A percentile compares a stretch with the other conserved stretches of the same genome.
Conservation (phyloP, 2,113 vertebrate genomes). For the Aspiorhynchus laticeps region DNA sequence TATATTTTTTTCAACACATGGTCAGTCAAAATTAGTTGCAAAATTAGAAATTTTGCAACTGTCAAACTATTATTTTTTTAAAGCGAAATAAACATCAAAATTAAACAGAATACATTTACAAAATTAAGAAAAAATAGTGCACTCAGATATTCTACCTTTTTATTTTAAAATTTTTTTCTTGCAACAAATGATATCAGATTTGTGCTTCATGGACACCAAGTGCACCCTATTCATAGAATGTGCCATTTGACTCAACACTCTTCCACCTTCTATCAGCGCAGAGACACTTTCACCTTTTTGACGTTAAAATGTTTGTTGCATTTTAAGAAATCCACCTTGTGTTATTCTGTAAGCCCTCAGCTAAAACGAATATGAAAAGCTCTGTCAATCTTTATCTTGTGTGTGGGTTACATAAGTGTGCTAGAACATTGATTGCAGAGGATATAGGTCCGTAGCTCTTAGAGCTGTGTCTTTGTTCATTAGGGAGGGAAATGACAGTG, state of each 20-base stretch:
- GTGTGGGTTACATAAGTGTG: conserved; percentile 30
- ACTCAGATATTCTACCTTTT: background rate
- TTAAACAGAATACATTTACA: too few species aligned
- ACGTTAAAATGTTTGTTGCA: conserved; percentile 31
- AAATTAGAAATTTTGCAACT: too few species aligned
- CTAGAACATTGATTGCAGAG: conserved; percentile 35
- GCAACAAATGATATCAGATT: background rate
- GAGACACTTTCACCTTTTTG: background rate
- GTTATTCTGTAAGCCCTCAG: background rate
- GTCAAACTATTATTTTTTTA: too few species aligned
- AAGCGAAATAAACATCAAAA: too few species aligned
- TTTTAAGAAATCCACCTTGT: conserved; percentile 36
- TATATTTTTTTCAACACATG: background rate
- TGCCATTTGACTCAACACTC: background rate
- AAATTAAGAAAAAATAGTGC: background rate
- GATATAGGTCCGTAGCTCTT: conserved; percentile 21
- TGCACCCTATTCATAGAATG: background rate
- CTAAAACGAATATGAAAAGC: conserved; percentile 33
- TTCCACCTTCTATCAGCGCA: background rate
- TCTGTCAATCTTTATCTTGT: conserved; percentile 41
- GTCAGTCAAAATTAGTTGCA: too few species aligned
- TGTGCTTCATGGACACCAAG: background rate
- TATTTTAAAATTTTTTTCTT: background rate
- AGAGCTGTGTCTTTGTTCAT: conserved; percentile 40
- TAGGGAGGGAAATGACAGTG: conserved; percentile 37